Conservation (phyloP, 2,888 invertebrate species). For the Tanypteryx hageni region DNA sequence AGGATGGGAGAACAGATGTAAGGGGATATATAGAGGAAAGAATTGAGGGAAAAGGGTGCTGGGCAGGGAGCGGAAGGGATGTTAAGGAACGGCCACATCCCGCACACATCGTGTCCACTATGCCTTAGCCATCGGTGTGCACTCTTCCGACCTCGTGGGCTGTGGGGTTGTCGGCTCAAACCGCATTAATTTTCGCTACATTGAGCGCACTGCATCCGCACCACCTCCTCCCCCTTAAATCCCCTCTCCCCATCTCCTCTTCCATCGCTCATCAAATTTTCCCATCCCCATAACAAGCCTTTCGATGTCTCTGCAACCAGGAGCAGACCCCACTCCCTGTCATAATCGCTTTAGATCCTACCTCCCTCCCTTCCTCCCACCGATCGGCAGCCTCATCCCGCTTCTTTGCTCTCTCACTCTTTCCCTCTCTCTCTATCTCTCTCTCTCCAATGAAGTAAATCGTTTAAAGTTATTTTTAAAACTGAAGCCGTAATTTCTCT, state of each 20-base stretch:
- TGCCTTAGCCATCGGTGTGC: neutral
- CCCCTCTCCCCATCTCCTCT: too few relatives aligned
- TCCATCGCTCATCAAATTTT: neutral
- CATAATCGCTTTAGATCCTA: neutral
- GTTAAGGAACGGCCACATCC: neutral
- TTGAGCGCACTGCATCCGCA: constrained; percentile 47
- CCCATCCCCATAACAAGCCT: neutral
- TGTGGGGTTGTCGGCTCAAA: constrained; percentile 45
- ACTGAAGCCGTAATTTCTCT: neutral
- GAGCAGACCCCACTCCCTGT: neutral
- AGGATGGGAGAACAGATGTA: neutral
- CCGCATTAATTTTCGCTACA: constrained; percentile 58
- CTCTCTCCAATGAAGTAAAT: neutral
- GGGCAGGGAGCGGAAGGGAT: neutral
- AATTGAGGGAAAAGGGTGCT: neutral
- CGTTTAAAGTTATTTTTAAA: neutral
- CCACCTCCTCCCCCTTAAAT: neutral
- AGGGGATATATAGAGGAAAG: neutral
- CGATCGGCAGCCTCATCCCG: too few relatives aligned
- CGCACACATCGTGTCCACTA: neutral
- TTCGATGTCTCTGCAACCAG: neutral
- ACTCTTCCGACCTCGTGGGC: constrained; percentile 48
- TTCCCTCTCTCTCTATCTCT: too few relatives aligned
- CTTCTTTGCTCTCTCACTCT: too few relatives aligned
- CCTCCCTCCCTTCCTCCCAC: neutral